Percentiles rank a stretch among this genome's conserved stretches.
These are phyloP conservation scores for Peromyscus leucopus DNA, from an alignment of 2,113 vertebrate genomes.

Conservation along the genomic window DNA sequence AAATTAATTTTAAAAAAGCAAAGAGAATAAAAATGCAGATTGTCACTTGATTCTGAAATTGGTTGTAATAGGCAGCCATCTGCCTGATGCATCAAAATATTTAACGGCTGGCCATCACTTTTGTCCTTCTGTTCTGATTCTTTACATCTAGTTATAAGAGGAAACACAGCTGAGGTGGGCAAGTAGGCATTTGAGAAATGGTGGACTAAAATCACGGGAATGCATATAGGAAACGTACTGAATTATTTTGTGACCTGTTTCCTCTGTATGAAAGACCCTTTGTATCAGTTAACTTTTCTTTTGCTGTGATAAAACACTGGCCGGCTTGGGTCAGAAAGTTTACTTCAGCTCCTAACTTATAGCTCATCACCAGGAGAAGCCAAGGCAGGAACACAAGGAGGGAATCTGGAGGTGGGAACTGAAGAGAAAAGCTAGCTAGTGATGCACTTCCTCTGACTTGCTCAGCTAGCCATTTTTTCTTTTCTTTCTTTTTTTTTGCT, in stretches of 20 bases:
- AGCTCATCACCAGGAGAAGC: no score
- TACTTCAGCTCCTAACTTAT: no score
- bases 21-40: neutral
- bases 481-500: neutral
- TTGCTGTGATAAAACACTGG: no score
- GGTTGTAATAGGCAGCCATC: neutral
- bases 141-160: neutral
- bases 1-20: neutral
- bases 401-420: no score
- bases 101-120: neutral
- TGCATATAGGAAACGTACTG: neutral
- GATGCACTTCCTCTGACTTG: neutral
- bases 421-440: neutral
- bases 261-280: no score
- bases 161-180: neutral
- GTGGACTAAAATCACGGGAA: no score
- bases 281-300: no score
- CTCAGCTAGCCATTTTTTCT: neutral
- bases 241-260: no score
- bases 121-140: neutral
- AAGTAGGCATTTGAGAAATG: neutral
- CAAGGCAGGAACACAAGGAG: no score
- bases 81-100: neutral
- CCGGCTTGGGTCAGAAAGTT: no score
- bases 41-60: neutral